These are phyloP conservation scores for Heterotis niloticus DNA, from an alignment of 2,113 vertebrate species.

Conservation along the genomic window DNA sequence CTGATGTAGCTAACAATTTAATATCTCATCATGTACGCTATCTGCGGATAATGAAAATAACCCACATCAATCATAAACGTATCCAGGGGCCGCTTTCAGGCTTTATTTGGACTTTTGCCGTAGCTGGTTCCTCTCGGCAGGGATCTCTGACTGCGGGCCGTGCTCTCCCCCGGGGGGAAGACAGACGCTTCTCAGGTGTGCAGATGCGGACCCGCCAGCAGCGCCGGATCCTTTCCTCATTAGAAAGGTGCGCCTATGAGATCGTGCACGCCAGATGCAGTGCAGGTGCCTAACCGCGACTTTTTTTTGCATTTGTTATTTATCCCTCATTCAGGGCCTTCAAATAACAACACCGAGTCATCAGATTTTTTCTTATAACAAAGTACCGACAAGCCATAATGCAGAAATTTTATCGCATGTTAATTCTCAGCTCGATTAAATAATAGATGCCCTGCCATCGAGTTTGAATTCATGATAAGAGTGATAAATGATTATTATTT, in stretches of 20 bases:
- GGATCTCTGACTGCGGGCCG: not conserved
- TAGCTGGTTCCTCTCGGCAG: not conserved
- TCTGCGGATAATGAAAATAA: conserved; percentile 72
- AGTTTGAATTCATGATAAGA: no score
- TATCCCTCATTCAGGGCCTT: not conserved
- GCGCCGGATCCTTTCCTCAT: not conserved
- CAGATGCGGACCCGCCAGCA: not conserved
- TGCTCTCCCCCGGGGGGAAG: not conserved
- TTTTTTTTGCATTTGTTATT: not conserved
- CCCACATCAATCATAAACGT: conserved; percentile 74
- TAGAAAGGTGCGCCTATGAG: not conserved
- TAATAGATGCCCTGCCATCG: not conserved
- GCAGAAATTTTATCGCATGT: not conserved
- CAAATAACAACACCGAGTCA: no score
- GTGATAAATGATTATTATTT: no score
- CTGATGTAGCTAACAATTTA: conserved; percentile 77
- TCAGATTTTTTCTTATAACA: no score
- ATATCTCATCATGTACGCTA: conserved; percentile 78
- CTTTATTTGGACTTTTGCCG: not conserved
- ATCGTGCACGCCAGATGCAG: not conserved
- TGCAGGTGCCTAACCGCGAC: not conserved
- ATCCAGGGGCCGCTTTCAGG: conserved; percentile 35
- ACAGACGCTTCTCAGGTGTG: not conserved
- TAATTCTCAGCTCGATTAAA: not conserved
- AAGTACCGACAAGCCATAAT: no score